phyloP scores from a whole-genome alignment of 64 coral and sea anemone genomes.

The Anthopleura sola region DNA sequence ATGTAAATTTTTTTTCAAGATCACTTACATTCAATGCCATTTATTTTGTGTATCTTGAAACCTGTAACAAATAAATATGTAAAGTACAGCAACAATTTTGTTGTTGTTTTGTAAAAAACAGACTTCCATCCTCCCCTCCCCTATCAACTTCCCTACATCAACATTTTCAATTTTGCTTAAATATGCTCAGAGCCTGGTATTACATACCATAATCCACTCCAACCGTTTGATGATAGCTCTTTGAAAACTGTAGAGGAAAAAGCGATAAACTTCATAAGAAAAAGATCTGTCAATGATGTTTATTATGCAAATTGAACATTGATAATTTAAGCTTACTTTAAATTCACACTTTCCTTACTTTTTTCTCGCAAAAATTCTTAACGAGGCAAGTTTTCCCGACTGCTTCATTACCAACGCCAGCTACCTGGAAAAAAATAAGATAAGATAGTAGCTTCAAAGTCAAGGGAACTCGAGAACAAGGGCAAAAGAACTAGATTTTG shows the following conservation, averaged over 20 bases:
- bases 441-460: background rate
- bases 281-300: background rate
- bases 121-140: too few species aligned
- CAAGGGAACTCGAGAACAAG: background rate
- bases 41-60: constrained; percentile 90
- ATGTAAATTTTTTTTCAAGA: background rate
- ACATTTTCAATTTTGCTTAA: too few species aligned
- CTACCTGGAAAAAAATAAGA: constrained; percentile 38
- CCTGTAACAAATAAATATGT: constrained; percentile 27
- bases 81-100: background rate
- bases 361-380: constrained; percentile 92
- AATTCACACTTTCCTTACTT: constrained; percentile 30
- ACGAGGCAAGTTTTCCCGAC: constrained; percentile 89
- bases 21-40: constrained; percentile 86
- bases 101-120: too few species aligned
- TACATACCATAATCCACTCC: constrained; percentile 90
- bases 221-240: constrained; percentile 74
- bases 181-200: too few species aligned
- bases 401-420: constrained; percentile 78
- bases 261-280: background rate
- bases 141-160: too few species aligned
- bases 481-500: background rate
- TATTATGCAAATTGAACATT: background rate
- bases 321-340: too few species aligned
- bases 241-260: constrained; percentile 65